phyloP scores from a whole-genome alignment of 2,888 invertebrate genomes.

The Ethmia dodecea region DNA sequence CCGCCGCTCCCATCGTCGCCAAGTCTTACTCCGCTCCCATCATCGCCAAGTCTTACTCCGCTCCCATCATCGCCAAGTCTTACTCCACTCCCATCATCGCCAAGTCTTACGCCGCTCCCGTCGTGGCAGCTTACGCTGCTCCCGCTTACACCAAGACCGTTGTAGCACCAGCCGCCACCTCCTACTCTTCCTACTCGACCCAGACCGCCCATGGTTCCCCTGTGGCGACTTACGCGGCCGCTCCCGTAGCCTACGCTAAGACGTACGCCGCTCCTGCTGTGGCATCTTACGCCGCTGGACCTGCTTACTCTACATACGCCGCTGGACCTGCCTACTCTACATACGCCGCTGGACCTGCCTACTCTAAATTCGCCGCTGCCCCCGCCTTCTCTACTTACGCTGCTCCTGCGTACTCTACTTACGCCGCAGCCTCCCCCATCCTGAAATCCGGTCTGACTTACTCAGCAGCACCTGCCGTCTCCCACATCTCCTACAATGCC shows the following conservation, averaged over 20 bases:
- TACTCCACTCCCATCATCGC: conserved; percentile 42
- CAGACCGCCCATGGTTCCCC: conserved; percentile 36
- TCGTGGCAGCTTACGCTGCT: conserved; percentile 65
- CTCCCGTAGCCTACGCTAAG: conserved; percentile 31
- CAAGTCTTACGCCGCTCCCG: conserved; percentile 29
- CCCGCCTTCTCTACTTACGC: conserved; percentile 42
- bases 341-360: conserved; percentile 27
- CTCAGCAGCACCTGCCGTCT: conserved; percentile 79
- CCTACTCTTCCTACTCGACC: conserved; percentile 38
- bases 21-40: conserved; percentile 37
- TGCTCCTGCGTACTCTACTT: conserved; percentile 31
- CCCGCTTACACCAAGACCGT: conserved; percentile 34
- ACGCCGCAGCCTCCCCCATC: conserved; percentile 39
- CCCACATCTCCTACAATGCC: conserved; percentile 80
- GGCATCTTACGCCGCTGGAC: conserved; percentile 28
- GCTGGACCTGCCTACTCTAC: conserved; percentile 45
- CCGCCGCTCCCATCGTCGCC: conserved; percentile 50
- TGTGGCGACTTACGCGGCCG: conserved; percentile 36
- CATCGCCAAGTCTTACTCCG: conserved; percentile 38
- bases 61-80: too few species aligned
- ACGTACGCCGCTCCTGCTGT: conserved; percentile 41
- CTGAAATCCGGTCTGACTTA: conserved; percentile 66
- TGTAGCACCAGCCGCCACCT: conserved; percentile 28
- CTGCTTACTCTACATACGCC: conserved; percentile 38
- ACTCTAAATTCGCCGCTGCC: conserved; percentile 51